Base-by-base conservation (phyloP, 2,113 vertebrate species). In the Notarius quadriscutis region DNA sequence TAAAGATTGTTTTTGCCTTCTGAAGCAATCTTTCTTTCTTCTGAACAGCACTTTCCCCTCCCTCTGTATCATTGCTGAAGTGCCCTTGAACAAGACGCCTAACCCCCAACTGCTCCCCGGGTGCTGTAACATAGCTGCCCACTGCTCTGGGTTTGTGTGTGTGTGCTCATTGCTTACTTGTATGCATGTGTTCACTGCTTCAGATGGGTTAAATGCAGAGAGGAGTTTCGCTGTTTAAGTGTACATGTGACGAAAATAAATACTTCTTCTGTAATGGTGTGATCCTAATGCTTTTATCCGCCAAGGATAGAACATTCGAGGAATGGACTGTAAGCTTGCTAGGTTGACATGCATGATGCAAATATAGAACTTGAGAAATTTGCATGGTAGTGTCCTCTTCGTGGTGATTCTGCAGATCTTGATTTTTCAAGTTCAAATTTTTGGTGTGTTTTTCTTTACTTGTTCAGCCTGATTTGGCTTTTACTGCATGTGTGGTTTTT, bases 291-390 rank as follows among this genome's bases (percentile, higher is more conserved):
- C 78, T 58, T 5, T 80, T 58, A 27, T 8, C 6, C 3, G 0
- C 5, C 6, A 55, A 15, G 25, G 25, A 55, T 27, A 30, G 72
- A 67, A 25, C 18, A 1, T 25, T 22, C 25, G 67, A 10, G 2
- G 7, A 65, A 51, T 11, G 20, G 3, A 67, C 6, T 57, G 50
- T 14, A 22, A 53, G 22, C 48, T 30, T 27, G 3, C 25, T 57
- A 55, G 27, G 2, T 27, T 62, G 2, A 22, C 20, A 14, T 72
- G 30, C 65, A 50, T 34, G 0, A 82, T 86, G 78, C 78, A 86
- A 88, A 88, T 60, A 25, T 17, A 79, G 10, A 75, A 67, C 17
- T 41, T 62, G 1, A 27, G 63, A 48, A 8, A 77, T 88, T 86
- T 83, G 78, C 79, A 86, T 86, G 9, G 57, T 55, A 72, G 48